phyloP scores from a whole-genome alignment of 2,113 vertebrate genomes.

The Podarcis raffonei region DNA sequence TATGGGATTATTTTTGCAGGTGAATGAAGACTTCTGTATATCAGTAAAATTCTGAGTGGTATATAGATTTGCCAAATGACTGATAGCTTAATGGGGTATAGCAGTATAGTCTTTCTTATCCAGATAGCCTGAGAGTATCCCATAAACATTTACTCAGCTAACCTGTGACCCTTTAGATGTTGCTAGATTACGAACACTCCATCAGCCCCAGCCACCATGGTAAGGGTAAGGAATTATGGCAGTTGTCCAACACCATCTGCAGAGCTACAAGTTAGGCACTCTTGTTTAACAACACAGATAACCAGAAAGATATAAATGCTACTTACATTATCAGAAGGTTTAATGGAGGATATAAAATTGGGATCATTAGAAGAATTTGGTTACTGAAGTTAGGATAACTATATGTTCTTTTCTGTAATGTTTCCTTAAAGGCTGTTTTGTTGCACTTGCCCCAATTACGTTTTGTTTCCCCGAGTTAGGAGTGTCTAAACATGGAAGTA shows the following conservation, averaged over 20 bases:
- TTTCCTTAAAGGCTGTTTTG: constrained; percentile 9
- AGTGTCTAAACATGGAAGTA: constrained; percentile 17
- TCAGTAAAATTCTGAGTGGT: constrained; percentile 42
- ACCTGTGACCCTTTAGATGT: too few relatives aligned
- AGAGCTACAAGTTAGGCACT: too few relatives aligned
- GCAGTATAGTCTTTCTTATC: not conserved
- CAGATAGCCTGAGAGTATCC: not conserved
- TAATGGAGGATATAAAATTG: not conserved
- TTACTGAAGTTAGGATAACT: not conserved
- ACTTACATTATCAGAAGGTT: not conserved
- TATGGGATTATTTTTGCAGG: constrained; percentile 9
- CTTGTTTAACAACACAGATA: not conserved
- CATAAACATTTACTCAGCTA: not conserved
- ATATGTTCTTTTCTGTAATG: not conserved
- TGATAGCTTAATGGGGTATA: not conserved
- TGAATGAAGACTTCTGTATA: constrained; percentile 23
- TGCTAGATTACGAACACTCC: too few relatives aligned
- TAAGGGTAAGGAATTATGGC: too few relatives aligned
- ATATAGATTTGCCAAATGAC: not conserved
- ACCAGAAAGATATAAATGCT: not conserved
- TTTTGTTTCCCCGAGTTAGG: constrained; percentile 30
- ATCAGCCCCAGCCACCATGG: too few relatives aligned
- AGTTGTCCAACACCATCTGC: too few relatives aligned
- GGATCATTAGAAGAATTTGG: not conserved
- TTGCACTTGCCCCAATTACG: not conserved